These are phyloP conservation scores for Rhabdomys pumilio DNA, from an alignment of 2,797 vertebrate genomes.

Conservation along the genomic window DNA sequence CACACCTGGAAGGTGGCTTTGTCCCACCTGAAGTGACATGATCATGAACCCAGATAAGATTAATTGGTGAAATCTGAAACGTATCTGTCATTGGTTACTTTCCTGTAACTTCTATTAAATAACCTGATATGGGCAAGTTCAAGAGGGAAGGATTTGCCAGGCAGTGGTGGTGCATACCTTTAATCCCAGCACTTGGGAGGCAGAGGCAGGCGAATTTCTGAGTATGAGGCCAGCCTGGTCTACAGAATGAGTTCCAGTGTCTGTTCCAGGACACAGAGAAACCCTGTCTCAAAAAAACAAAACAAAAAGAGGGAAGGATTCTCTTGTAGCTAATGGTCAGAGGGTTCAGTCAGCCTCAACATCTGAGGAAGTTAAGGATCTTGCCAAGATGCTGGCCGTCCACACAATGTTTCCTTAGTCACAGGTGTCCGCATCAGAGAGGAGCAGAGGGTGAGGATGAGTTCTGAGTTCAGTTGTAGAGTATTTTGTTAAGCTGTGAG, in stretches of 20 bases:
- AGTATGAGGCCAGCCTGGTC: too few relatives aligned
- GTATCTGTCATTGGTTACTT: not conserved
- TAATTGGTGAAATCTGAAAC: too few relatives aligned
- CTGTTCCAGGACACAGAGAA: too few relatives aligned
- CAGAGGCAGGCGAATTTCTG: too few relatives aligned
- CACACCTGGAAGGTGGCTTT: not conserved
- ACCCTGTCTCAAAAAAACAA: too few relatives aligned
- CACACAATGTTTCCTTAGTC: too few relatives aligned
- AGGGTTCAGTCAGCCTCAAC: not conserved
- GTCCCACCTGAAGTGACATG: not conserved
- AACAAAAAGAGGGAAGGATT: not conserved
- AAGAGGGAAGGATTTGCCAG: too few relatives aligned
- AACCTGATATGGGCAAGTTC: not conserved
- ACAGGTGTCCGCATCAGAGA: not conserved
- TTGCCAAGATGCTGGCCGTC: not conserved
- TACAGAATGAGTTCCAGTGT: too few relatives aligned
- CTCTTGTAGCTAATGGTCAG: not conserved
- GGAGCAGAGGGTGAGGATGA: not conserved
- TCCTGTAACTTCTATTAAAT: not conserved
- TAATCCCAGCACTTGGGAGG: too few relatives aligned
- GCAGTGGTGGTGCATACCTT: too few relatives aligned
- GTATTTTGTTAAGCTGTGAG: not conserved
- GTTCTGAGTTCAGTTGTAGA: not conserved
- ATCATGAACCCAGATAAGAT: not conserved
- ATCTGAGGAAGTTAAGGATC: not conserved